Evolutionary conservation across 2,797 vertebrate genomes (phyloP).

Genomic region (Sternotherus odoratus): DNA sequence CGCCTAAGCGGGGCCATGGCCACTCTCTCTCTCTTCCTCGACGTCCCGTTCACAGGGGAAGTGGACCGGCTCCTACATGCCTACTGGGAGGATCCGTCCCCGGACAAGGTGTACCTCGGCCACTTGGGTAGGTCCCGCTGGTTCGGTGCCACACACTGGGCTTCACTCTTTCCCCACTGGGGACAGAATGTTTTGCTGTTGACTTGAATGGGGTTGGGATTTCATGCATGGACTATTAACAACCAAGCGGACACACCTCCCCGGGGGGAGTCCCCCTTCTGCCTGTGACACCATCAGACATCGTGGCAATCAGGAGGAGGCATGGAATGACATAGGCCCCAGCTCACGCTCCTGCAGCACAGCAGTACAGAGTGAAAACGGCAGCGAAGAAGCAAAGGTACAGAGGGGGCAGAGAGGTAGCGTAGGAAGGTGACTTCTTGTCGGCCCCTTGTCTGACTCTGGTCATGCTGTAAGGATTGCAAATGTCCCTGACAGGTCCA

Average conservation of each 20-base stretch:
- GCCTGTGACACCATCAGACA: background rate
- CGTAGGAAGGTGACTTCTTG: background rate
- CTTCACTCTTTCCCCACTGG: background rate
- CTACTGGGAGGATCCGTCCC: conserved; percentile 74
- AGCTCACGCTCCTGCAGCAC: background rate
- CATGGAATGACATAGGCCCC: background rate
- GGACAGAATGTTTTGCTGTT: background rate
- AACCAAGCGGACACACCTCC: background rate
- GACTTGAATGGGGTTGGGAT: background rate
- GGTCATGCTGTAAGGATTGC: too few relatives aligned
- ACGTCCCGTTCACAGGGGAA: conserved; percentile 49
- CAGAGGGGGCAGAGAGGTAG: background rate
- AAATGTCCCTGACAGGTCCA: background rate
- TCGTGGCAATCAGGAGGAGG: background rate
- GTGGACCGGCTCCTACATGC: conserved; percentile 62
- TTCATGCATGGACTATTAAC: background rate
- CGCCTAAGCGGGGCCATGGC: conserved; percentile 6
- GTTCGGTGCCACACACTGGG: background rate
- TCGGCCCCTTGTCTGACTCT: background rate
- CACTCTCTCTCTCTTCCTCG: conserved; percentile 72
- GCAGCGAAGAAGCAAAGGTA: background rate
- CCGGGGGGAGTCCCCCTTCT: background rate
- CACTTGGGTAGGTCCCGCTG: conserved; percentile 79
- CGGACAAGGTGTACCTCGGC: conserved; percentile 80
- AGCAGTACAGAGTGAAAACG: background rate